A percentile compares a stretch with the other conserved stretches of the same genome.
Evolutionary conservation across 2,113 vertebrate genomes (phyloP).

Genomic region (Heptranchias perlo): DNA sequence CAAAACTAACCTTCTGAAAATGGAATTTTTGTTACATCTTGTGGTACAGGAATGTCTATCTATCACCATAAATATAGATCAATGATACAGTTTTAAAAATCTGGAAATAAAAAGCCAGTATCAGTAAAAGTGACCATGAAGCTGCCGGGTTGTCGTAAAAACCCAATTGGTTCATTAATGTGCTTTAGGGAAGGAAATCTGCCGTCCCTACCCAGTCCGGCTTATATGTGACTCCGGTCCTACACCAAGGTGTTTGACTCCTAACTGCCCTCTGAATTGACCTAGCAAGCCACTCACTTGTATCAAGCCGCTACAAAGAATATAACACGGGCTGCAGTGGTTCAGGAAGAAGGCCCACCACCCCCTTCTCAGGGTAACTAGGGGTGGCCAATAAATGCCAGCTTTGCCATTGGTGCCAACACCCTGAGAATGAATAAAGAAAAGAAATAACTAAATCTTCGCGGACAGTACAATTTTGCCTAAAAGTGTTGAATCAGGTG

Average conservation of each 20-base stretch:
- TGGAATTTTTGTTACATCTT: background rate
- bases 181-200: background rate
- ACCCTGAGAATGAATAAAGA: background rate
- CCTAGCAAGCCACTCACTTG: background rate
- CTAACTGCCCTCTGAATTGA: background rate
- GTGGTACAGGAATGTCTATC: background rate
- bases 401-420: background rate
- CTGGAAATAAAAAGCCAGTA: background rate
- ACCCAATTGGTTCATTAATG: background rate
- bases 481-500: background rate
- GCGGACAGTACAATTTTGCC: background rate
- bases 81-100: background rate
- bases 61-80: background rate
- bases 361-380: background rate
- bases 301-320: background rate
- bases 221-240: background rate
- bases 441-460: background rate
- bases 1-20: background rate
- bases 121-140: background rate
- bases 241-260: background rate
- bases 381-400: background rate
- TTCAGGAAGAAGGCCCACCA: background rate
- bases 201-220: background rate
- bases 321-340: background rate
- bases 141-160: background rate